Base-by-base conservation (phyloP, 2,888 invertebrate genomes). In the Patella caerulea region DNA sequence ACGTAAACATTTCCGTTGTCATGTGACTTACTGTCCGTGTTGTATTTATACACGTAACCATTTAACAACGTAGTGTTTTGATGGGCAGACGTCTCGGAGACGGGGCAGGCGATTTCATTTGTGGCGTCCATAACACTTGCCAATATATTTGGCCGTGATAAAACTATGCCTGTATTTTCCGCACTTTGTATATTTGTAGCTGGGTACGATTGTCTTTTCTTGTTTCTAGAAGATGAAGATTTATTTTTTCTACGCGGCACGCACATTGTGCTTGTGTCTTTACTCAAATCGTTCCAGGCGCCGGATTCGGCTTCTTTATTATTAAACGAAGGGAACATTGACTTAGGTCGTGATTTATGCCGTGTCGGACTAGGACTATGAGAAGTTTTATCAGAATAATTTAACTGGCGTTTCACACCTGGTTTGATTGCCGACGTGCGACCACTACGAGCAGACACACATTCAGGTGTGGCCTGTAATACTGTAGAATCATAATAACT, bases 321-420 rank as follows among this genome's bases (percentile, higher is more conserved):
- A 65, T 24, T 24, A 45, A 45, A 45, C 11, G 65, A 19, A 11
- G 19, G 65, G 14, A 65, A 65, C 65, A 65, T 65, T 12, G 65
- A 24, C 24, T 65, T 65, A 24, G 65, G 65, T 65, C 65, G 19
- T 1, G 76, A 69, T 59, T 76, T 76, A 34, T 73, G 72, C 24
- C 73, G 56, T 15, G 76, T 76, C 7, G 76, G 76, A 56, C 76
- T 76, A 4, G 76, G 76, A 72, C 73, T 76, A n/a, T 76, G 69
- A 19, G 65, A 59, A 24, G 69, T 76, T 73, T 72, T 76, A 54
- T 76, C 76, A 24, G 72, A 59, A 53, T 55, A 72, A 59, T 72
- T 76, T 53, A 76, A 73, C 19, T 76, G 76, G 11, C 73, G 56
- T 71, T 76, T 76, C 0, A 55, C 53, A 29, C 73, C 76, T 5